Percentiles rank a stretch among this genome's conserved stretches.
phyloP scores from a whole-genome alignment of 1,140 invertebrate species.

The Philopotamus ludificatus region DNA sequence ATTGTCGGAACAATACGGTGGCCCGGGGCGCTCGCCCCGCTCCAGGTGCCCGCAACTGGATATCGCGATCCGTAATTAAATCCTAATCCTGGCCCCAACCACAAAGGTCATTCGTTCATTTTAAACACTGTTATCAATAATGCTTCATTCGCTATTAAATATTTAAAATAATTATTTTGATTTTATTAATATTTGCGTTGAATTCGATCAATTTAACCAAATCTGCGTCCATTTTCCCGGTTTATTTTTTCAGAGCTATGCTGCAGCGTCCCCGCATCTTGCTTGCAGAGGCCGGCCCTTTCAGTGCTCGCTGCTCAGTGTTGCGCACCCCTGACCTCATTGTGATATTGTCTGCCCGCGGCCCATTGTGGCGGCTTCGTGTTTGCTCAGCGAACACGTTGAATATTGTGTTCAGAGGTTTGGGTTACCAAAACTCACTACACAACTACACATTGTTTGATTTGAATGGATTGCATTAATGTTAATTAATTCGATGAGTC shows the following conservation, averaged over 20 bases:
- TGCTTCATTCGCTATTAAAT: too few species aligned
- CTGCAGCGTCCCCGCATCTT: too few species aligned
- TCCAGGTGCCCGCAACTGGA: slow-evolving; percentile 7
- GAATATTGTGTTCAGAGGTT: slow-evolving; percentile 8
- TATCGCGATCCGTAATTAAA: slow-evolving; percentile 18
- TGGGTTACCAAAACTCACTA: slow-evolving; percentile 9
- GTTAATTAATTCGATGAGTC: slow-evolving; percentile 9
- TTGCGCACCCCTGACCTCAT: slow-evolving; percentile 7
- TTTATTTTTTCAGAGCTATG: too few species aligned
- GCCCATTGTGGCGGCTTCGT: slow-evolving; percentile 1
- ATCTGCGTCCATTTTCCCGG: too few species aligned
- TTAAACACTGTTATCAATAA: too few species aligned
- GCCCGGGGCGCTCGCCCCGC: slow-evolving; percentile 11
- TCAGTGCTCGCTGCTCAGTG: not conserved
- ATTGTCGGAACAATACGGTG: slow-evolving; percentile 28
- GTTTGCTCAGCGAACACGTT: slow-evolving; percentile 5
- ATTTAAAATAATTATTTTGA: too few species aligned
- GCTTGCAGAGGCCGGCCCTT: not conserved
- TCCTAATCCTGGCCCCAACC: too few species aligned
- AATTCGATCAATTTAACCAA: too few species aligned
- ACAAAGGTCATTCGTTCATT: too few species aligned
- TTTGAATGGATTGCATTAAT: slow-evolving; percentile 11
- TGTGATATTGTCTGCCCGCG: slow-evolving; percentile 3
- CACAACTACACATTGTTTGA: not conserved
- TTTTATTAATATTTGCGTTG: too few species aligned